Base-by-base conservation (phyloP, 2,113 vertebrate species). In the Callipepla squamata region DNA sequence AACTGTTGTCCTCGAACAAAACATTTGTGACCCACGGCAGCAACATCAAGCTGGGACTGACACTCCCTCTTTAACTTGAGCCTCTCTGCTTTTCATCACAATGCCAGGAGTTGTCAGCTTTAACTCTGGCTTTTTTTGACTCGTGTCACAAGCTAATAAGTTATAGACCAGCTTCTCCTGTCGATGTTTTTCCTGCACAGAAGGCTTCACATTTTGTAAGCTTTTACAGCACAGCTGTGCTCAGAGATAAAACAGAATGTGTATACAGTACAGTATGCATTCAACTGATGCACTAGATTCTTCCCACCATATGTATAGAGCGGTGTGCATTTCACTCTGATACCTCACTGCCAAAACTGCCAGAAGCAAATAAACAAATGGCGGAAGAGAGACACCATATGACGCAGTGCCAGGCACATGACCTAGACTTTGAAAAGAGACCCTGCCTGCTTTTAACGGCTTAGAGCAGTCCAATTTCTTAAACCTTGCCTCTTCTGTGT, bases 191-290 rank as follows among this genome's bases (percentile, higher is more conserved):
- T 97, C 85, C 97, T 97, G 97, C 97, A 97, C 97, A 98, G 97
- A 98, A 97, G 96, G 96, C 90, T 98, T 97, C 97, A 96, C 97
- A 97, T 97, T 97, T 98, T 98, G 97, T 96, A 97, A 97, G 97
- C 97, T 95, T 98, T 98, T 97, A 97, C 97, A 97, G 97, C 97
- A 97, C 97, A 98, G 97, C 97, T 98, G 97, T 96, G 97, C 97
- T 97, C 80, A 58, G 95, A 97, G 98, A 97, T 97, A 97, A 98
- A 97, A 97, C 97, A 98, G 97, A 97, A 98, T 98, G 97, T 98
- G 97, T 98, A 95, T 96, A 97, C 95, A 96, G 97, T 97, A 97
- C 96, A 97, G 98, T 97, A 95, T 97, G 97, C 95, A 95, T 97
- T 97, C 97, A 96, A 47, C 95, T 95, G 96, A 96, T 96, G 97